Evolutionary conservation across 2,113 vertebrate species (phyloP).

Genomic region (Mastomys natalensis): DNA sequence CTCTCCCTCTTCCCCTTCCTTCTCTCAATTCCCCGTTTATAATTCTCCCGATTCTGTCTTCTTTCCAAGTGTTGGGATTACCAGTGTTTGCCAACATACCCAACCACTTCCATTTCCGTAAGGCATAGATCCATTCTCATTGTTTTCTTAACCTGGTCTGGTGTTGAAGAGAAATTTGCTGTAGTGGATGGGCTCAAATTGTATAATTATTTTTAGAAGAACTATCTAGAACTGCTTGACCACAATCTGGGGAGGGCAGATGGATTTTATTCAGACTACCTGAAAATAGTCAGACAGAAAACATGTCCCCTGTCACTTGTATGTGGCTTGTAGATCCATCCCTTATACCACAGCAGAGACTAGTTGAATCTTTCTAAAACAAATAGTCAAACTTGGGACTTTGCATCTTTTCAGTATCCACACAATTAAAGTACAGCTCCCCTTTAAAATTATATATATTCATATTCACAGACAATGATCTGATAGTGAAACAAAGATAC

Average conservation of each 20-base stretch:
- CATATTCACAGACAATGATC: neutral
- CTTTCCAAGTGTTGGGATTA: neutral
- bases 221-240: neutral
- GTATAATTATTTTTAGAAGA: neutral
- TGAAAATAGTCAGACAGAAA: neutral
- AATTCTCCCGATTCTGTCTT: neutral
- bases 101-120: neutral
- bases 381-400: neutral
- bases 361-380: conserved; percentile 29
- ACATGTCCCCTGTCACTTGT: accelerated
- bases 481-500: neutral
- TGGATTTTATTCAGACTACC: neutral
- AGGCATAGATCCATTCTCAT: neutral
- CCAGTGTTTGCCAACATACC: neutral
- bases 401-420: neutral
- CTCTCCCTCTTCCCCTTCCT: neutral
- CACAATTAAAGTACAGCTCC: neutral
- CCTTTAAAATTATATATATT: neutral
- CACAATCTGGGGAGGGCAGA: neutral
- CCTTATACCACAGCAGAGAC: neutral
- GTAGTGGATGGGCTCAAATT: neutral
- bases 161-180: neutral
- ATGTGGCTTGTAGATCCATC: no score
- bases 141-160: neutral
- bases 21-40: neutral